phyloP scores from a whole-genome alignment of 1,140 invertebrate genomes.

The Reticulitermes speratus region DNA sequence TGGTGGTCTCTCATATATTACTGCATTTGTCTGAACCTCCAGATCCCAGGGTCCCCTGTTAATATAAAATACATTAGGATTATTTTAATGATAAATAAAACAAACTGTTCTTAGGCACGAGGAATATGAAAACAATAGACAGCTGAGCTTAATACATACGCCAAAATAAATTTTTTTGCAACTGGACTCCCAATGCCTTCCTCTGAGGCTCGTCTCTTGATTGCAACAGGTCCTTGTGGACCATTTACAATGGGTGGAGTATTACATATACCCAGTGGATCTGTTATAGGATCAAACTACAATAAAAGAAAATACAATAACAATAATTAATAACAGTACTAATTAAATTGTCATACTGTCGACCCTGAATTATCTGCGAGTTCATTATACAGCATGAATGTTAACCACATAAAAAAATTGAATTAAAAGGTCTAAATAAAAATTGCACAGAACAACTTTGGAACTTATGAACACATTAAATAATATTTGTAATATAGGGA shows the following conservation, averaged over 20 bases:
- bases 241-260: slow-evolving; percentile 43
- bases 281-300: slow-evolving; percentile 86
- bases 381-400: too few species aligned
- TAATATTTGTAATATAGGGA: too few species aligned
- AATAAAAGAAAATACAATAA: slow-evolving; percentile 37
- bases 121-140: neutral
- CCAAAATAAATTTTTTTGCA: slow-evolving; percentile 78
- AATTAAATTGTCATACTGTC: too few species aligned
- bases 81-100: neutral
- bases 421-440: too few species aligned
- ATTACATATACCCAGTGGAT: slow-evolving; percentile 85
- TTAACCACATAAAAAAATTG: too few species aligned
- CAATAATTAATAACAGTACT: neutral
- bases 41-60: slow-evolving; percentile 91
- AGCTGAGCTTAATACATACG: slow-evolving; percentile 49
- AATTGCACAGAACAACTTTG: too few species aligned
- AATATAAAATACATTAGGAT: slow-evolving; percentile 34
- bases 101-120: neutral
- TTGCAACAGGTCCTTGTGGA: slow-evolving; percentile 43
- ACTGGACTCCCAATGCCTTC: slow-evolving; percentile 63
- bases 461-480: too few species aligned
- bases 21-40: slow-evolving; percentile 88
- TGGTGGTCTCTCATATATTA: slow-evolving; percentile 86
- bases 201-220: slow-evolving; percentile 77
- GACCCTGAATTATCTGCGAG: too few species aligned